Evolutionary conservation across 2,888 invertebrate species (phyloP).

Genomic region (Lagria hirta): DNA sequence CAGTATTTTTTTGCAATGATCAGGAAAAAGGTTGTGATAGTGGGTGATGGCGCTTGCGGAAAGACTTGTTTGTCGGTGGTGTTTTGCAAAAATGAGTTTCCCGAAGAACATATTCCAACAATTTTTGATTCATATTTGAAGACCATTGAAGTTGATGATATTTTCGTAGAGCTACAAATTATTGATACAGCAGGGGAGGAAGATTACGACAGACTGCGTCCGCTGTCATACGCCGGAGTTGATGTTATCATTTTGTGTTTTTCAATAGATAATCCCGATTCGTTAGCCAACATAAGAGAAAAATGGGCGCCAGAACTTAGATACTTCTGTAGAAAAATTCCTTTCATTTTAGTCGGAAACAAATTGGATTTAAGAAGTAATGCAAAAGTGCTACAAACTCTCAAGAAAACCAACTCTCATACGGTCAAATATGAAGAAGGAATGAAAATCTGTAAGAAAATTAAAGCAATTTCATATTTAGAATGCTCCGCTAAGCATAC

Average conservation of each 20-base stretch:
- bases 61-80: slow-evolving; percentile 65
- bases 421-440: slow-evolving; percentile 60
- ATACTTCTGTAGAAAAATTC: slow-evolving; percentile 64
- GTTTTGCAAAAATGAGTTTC: slow-evolving; percentile 64
- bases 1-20: no score
- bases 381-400: slow-evolving; percentile 49
- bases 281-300: slow-evolving; percentile 62
- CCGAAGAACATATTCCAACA: slow-evolving; percentile 61
- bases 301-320: slow-evolving; percentile 66
- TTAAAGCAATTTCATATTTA: slow-evolving; percentile 60
- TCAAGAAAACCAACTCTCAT: slow-evolving; percentile 58
- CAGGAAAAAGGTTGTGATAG: slow-evolving; percentile 60
- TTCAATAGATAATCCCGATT: slow-evolving; percentile 63
- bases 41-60: slow-evolving; percentile 66
- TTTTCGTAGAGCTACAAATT: slow-evolving; percentile 50
- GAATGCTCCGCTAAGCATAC: slow-evolving; percentile 67
- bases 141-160: slow-evolving; percentile 58
- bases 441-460: slow-evolving; percentile 59
- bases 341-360: slow-evolving; percentile 64
- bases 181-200: slow-evolving; percentile 63
- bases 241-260: slow-evolving; percentile 67
- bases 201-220: slow-evolving; percentile 60
- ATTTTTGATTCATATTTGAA: slow-evolving; percentile 38
- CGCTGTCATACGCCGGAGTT: slow-evolving; percentile 62
- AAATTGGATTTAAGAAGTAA: slow-evolving; percentile 57